phyloP scores from a whole-genome alignment of 35 echinoderm and acorn worm genomes.

The Apostichopus parvimensis region DNA sequence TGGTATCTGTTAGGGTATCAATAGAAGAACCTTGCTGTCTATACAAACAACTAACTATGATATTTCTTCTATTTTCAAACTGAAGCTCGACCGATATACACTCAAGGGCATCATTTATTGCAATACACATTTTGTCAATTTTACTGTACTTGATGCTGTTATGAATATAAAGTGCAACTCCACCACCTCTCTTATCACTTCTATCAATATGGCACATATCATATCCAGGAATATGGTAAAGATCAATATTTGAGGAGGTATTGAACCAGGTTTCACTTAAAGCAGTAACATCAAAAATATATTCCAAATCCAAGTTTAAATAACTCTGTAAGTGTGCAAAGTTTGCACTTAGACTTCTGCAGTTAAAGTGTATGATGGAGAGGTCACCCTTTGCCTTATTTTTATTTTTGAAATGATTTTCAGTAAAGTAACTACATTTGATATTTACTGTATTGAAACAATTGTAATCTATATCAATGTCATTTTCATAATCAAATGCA shows the following conservation, averaged over 20 bases:
- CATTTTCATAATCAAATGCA: background rate
- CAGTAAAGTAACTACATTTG: background rate
- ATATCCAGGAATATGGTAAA: background rate
- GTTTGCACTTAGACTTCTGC: background rate
- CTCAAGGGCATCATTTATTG: constrained; percentile 29
- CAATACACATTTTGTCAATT: constrained; percentile 23
- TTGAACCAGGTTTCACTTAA: constrained; percentile 19
- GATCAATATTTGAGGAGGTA: no score
- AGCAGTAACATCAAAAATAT: no score
- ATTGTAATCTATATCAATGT: background rate
- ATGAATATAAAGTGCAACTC: background rate
- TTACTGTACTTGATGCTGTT: background rate
- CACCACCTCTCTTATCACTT: constrained; percentile 9
- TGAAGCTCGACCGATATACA: constrained; percentile 14
- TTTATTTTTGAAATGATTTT: background rate
- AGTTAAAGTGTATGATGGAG: background rate
- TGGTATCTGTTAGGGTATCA: background rate
- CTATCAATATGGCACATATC: constrained; percentile 29
- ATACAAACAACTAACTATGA: constrained; percentile 29
- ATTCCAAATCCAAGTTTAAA: no score
- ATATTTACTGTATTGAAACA: background rate
- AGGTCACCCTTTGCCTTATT: background rate
- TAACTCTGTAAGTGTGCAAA: no score
- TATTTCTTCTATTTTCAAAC: constrained; percentile 10
- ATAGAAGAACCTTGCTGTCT: constrained; percentile 26